phyloP scores from a whole-genome alignment of 2,888 invertebrate species.

The Nemurella pictetii region DNA sequence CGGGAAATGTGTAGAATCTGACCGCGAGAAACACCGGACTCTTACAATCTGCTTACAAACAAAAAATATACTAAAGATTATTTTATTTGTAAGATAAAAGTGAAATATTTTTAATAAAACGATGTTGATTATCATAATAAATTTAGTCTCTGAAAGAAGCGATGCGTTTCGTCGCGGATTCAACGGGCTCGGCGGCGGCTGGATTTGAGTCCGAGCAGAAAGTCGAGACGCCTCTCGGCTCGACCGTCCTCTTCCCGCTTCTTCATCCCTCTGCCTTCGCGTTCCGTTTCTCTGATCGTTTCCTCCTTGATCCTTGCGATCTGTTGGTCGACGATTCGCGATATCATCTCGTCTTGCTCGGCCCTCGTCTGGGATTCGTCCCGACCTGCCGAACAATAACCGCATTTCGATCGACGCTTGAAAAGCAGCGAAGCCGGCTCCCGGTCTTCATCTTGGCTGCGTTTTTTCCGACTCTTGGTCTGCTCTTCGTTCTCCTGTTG shows the following conservation, averaged over 20 bases:
- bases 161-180: background rate
- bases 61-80: conserved; percentile 5
- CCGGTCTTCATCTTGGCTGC: background rate
- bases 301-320: background rate
- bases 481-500: background rate
- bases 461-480: background rate
- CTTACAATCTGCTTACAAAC: background rate
- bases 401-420: background rate
- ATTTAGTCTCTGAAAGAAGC: background rate
- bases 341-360: background rate
- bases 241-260: background rate
- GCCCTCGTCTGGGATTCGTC: background rate
- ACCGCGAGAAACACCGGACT: background rate
- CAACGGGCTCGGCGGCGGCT: background rate
- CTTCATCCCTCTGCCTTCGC: background rate
- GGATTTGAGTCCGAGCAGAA: background rate
- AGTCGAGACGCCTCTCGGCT: background rate
- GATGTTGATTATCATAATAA: conserved; percentile 11
- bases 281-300: background rate
- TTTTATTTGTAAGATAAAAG: conserved; percentile 17
- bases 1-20: background rate
- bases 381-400: background rate
- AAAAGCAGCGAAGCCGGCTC: background rate
- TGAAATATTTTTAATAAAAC: conserved; percentile 22
- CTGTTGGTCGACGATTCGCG: background rate